Percentiles rank a stretch among this genome's conserved stretches.
phyloP scores from a whole-genome alignment of 1,140 invertebrate species.

The Calosoma granatense region DNA sequence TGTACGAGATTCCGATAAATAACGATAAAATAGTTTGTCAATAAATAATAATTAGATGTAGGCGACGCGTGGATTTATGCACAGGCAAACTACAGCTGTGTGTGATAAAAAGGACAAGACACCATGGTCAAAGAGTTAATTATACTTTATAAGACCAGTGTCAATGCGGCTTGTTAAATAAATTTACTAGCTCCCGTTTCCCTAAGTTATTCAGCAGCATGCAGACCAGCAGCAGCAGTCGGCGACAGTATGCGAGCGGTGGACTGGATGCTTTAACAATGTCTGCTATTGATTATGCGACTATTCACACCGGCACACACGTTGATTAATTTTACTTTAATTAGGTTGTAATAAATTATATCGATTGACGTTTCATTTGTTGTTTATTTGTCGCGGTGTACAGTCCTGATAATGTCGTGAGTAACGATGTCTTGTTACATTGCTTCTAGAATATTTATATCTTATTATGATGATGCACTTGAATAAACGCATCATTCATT shows the following conservation, averaged over 20 bases:
- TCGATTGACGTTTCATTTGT: background rate
- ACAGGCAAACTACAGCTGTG: too few species aligned
- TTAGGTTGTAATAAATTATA: conserved; percentile 4
- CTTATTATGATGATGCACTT: background rate
- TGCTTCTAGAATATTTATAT: background rate
- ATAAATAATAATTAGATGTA: conserved; percentile 9
- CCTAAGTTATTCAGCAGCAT: background rate
- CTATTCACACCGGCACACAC: background rate
- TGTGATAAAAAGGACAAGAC: background rate
- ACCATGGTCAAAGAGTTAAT: background rate
- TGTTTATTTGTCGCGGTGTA: background rate
- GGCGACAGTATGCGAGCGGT: too few species aligned
- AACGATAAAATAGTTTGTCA: background rate
- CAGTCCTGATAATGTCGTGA: background rate
- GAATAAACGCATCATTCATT: too few species aligned
- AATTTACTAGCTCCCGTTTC: conserved; percentile 1
- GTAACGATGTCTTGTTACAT: background rate
- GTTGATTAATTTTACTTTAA: conserved; percentile 8
- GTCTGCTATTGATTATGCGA: background rate
- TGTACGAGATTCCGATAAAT: background rate
- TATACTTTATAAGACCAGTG: conserved; percentile 6
- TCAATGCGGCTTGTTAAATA: conserved; percentile 7
- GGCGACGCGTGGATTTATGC: background rate
- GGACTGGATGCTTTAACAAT: background rate
- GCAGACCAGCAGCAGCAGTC: background rate